A percentile compares a stretch with the other conserved stretches of the same genome.
phyloP scores from a whole-genome alignment of 2,113 vertebrate genomes.

The Strix aluco region DNA sequence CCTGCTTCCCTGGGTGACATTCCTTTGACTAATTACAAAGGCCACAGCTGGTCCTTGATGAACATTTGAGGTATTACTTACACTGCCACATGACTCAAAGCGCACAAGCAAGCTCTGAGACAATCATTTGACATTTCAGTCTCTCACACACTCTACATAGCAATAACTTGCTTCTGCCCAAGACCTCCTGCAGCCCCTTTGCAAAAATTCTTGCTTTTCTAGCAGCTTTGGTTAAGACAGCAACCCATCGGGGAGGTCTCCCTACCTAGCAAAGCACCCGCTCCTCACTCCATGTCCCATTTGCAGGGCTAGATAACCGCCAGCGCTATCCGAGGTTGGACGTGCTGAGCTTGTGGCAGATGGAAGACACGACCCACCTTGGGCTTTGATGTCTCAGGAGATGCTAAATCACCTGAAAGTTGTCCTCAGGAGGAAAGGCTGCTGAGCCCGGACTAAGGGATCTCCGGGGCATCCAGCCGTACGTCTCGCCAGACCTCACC shows the following conservation, averaged over 20 bases:
- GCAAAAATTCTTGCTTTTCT: background rate
- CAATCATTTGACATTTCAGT: no score
- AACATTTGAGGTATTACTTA: no score
- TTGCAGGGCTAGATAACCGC: background rate
- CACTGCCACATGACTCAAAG: no score
- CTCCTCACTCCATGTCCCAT: rapidly evolving
- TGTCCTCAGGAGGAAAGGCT: background rate
- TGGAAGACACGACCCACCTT: rapidly evolving
- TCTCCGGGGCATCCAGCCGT: background rate
- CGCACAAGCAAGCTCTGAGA: no score
- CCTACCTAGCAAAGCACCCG: background rate
- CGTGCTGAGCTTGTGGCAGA: rapidly evolving
- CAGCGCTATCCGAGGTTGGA: background rate
- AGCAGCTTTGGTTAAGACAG: background rate
- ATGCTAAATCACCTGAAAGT: background rate
- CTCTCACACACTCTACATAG: background rate
- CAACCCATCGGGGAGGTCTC: rapidly evolving
- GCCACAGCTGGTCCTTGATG: no score
- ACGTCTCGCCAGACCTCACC: background rate
- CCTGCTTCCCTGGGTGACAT: no score
- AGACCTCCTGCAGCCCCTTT: no score
- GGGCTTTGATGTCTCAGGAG: rapidly evolving
- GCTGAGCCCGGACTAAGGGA: background rate
- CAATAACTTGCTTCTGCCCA: background rate
- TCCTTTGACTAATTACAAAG: no score